These are phyloP conservation scores for Plemyria rubiginata DNA, from an alignment of 2,888 invertebrate species.

Conservation along the genomic window DNA sequence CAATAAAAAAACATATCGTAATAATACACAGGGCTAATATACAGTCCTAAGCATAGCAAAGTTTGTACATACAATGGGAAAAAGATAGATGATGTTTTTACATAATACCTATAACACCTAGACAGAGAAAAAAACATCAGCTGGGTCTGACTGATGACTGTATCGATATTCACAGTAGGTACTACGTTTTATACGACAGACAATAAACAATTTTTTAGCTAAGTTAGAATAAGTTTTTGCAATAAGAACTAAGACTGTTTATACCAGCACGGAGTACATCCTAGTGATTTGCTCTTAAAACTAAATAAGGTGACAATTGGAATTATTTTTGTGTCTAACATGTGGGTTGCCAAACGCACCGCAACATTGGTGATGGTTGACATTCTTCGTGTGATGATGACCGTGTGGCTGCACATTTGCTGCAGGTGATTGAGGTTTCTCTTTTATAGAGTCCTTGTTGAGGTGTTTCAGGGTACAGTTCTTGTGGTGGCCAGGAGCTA, in stretches of 20 bases:
- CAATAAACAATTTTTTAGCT: no score
- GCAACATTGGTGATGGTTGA: slow-evolving; percentile 80
- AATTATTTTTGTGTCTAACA: slow-evolving; percentile 75
- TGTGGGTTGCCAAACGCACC: slow-evolving; percentile 81
- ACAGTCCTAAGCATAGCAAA: no score
- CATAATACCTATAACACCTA: no score
- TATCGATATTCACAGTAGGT: no score
- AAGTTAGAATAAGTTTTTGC: no score
- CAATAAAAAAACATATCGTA: no score
- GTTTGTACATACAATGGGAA: no score
- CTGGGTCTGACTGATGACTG: no score
- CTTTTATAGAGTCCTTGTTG: slow-evolving; percentile 62
- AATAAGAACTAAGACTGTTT: neutral
- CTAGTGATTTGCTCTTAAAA: slow-evolving; percentile 14
- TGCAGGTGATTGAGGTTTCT: slow-evolving; percentile 51
- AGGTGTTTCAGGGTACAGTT: slow-evolving; percentile 55
- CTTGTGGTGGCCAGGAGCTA: slow-evolving; percentile 72
- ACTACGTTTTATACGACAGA: no score
- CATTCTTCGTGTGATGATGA: slow-evolving; percentile 75
- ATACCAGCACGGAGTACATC: slow-evolving; percentile 6
- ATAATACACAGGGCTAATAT: no score
- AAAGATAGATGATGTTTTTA: no score
- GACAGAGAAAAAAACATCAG: no score
- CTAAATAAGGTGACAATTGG: slow-evolving; percentile 75
- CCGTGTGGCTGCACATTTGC: slow-evolving; percentile 70